phyloP scores from a whole-genome alignment of 2,888 invertebrate species.

The Imbricaverruca yamaguchii region DNA sequence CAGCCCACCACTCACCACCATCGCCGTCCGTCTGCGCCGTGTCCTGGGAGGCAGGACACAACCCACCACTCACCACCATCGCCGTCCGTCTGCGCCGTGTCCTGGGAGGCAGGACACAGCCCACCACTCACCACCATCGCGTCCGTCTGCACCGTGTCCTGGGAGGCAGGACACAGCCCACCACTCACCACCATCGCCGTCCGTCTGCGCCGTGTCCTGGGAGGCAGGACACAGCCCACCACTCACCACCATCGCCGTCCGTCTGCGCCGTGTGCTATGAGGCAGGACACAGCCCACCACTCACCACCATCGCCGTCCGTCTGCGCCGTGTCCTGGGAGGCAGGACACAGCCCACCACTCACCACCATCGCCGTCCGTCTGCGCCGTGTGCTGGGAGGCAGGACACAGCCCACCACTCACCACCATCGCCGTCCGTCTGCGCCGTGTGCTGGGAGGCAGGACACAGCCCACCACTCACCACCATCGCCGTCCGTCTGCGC shows the following conservation, averaged over 20 bases:
- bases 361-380: background rate
- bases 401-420: too few species aligned
- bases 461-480: too few species aligned
- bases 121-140: background rate
- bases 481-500: background rate
- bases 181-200: too few species aligned
- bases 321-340: constrained; percentile 31
- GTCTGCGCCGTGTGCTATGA: constrained; percentile 45
- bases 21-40: constrained; percentile 33
- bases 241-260: background rate
- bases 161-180: too few species aligned
- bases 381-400: constrained; percentile 48
- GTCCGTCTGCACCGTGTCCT: background rate
- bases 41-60: too few species aligned
- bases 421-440: too few species aligned
- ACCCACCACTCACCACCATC: too few species aligned
- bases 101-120: background rate
- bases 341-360: too few species aligned
- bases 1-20: too few species aligned
- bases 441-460: constrained; percentile 32
- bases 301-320: too few species aligned
- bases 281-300: too few species aligned
- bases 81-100: constrained; percentile 29
- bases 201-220: constrained; percentile 30
- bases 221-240: too few species aligned